These are phyloP conservation scores for Petrolisthes cinctipes DNA, from an alignment of 2,888 invertebrate species.

Conservation along the genomic window DNA sequence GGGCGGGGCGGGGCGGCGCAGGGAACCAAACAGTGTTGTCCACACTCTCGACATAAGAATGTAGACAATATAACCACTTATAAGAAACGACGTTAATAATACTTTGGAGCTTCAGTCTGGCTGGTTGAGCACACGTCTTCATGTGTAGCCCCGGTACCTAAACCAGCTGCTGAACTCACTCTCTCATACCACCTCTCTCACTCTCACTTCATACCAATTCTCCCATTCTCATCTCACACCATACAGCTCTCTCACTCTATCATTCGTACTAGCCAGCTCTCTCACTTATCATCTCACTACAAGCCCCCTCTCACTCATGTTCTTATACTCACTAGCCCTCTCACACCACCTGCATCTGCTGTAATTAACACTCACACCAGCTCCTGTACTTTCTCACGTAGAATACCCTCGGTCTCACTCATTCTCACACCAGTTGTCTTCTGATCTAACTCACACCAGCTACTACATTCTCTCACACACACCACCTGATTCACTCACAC, in stretches of 20 bases:
- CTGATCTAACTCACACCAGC: no score
- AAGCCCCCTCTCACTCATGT: neutral
- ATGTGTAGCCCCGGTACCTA: neutral
- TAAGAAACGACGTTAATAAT: conserved; percentile 59
- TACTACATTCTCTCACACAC: no score
- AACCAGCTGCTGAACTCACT: neutral
- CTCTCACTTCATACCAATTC: neutral
- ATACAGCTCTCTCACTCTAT: neutral
- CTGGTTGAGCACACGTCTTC: conserved; percentile 31
- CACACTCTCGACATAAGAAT: conserved; percentile 60
- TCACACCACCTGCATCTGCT: neutral
- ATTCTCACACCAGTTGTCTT: no score
- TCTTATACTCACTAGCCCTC: neutral
- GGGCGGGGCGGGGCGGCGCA: conserved; percentile 54
- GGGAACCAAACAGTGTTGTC: conserved; percentile 60
- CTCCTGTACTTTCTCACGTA: neutral
- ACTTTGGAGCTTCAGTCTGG: conserved; percentile 54
- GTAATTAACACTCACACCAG: neutral
- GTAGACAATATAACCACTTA: conserved; percentile 61
- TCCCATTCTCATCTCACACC: neutral
- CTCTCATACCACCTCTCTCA: neutral
- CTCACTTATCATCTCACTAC: neutral
- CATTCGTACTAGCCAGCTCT: neutral
- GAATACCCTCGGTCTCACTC: neutral
- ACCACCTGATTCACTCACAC: no score